Percentiles rank a stretch among this genome's conserved stretches.
Conservation (phyloP, 2,888 invertebrate genomes). For the Napeogenes sylphis region DNA sequence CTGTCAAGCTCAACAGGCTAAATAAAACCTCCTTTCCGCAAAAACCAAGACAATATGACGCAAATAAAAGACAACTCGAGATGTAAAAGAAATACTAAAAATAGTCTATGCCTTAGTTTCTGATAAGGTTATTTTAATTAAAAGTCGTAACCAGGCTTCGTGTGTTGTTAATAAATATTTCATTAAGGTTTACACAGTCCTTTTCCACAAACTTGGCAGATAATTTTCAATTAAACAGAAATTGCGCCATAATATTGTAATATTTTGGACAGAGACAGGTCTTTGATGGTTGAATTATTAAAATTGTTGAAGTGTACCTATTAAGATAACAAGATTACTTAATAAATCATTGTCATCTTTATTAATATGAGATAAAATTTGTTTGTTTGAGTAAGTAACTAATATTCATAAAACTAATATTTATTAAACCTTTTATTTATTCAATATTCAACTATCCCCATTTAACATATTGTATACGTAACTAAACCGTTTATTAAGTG, state of each 20-base stretch:
- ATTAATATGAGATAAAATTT: too few relatives aligned
- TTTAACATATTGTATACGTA: too few relatives aligned
- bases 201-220: slow-evolving; percentile 24
- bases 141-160: slow-evolving; percentile 9
- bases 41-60: slow-evolving; percentile 22
- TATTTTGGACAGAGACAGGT: slow-evolving; percentile 19
- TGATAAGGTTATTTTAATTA: slow-evolving; percentile 15
- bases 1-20: slow-evolving; percentile 28
- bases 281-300: slow-evolving; percentile 43
- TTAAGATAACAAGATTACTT: slow-evolving; percentile 13
- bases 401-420: too few relatives aligned
- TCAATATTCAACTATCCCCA: too few relatives aligned
- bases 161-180: not conserved
- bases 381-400: too few relatives aligned
- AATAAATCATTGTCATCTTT: not conserved
- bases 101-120: too few relatives aligned
- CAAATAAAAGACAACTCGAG: slow-evolving; percentile 18
- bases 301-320: slow-evolving; percentile 36
- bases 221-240: slow-evolving; percentile 35
- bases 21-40: slow-evolving; percentile 21
- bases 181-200: slow-evolving; percentile 13
- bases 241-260: slow-evolving; percentile 23
- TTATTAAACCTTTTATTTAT: too few relatives aligned
- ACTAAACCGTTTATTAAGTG: too few relatives aligned
- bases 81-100: too few relatives aligned